Conservation (phyloP, 2,113 vertebrate genomes). For the Centropus unirufus region DNA sequence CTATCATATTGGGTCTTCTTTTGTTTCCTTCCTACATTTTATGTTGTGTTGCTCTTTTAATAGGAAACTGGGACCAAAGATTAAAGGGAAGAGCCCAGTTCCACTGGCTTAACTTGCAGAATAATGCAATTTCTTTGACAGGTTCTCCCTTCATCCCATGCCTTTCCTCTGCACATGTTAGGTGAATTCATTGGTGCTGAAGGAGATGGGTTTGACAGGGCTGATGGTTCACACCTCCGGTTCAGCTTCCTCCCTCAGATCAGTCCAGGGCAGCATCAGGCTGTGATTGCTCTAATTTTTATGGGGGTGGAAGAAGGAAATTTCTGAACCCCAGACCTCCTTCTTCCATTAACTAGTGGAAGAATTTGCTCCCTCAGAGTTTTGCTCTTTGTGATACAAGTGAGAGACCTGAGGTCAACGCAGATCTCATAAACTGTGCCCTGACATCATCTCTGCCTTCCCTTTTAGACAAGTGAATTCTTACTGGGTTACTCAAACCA, state of each 20-base stretch:
- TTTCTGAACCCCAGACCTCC: neutral
- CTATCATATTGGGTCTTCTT: neutral
- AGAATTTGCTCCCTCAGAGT: neutral
- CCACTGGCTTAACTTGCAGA: neutral
- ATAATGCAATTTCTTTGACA: neutral
- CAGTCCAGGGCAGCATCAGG: neutral
- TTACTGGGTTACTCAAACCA: neutral
- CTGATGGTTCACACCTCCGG: constrained; percentile 30
- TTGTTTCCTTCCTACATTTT: neutral
- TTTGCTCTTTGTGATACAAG: neutral
- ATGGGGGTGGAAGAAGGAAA: neutral
- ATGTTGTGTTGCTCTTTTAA: neutral
- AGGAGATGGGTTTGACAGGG: constrained; percentile 10
- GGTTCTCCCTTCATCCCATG: neutral
- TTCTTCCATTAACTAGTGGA: neutral
- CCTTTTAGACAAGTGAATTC: neutral
- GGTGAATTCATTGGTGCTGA: constrained; percentile 1
- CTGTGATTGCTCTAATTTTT: neutral
- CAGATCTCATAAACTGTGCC: neutral
- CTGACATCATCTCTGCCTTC: neutral
- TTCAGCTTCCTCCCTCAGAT: constrained; percentile 10
- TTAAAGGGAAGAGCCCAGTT: neutral
- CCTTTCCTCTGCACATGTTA: neutral
- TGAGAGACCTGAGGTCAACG: neutral
- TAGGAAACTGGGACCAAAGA: neutral